Evolutionary conservation across 37 sponge, comb jelly and placozoan genomes (phyloP).

Genomic region (Tethya wilhelma): DNA sequence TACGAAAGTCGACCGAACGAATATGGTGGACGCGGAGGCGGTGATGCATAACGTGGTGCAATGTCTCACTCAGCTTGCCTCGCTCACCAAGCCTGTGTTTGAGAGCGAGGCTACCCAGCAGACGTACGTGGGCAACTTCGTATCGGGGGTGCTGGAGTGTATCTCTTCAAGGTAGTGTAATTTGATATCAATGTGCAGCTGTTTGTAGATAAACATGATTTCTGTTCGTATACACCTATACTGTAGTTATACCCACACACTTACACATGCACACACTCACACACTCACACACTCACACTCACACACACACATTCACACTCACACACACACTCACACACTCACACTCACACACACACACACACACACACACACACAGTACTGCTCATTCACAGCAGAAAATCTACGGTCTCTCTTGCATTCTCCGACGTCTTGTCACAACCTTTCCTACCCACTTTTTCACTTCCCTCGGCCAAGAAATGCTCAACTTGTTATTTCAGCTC

Average conservation of each 20-base stretch:
- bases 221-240: not conserved
- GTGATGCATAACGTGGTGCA: conserved; percentile 43
- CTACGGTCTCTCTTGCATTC: conserved; percentile 43
- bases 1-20: not conserved
- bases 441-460: conserved; percentile 18
- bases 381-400: conserved; percentile 38
- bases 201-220: not conserved
- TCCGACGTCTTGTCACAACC: conserved; percentile 27
- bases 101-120: conserved; percentile 22
- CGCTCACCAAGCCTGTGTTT: conserved; percentile 53
- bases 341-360: too few species aligned
- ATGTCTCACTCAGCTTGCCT: conserved; percentile 80
- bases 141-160: conserved; percentile 25
- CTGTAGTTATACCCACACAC: not conserved
- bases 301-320: too few species aligned
- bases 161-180: conserved; percentile 25
- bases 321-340: too few species aligned
- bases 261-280: too few species aligned
- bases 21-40: not conserved
- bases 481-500: conserved; percentile 13
- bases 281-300: too few species aligned
- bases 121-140: conserved; percentile 35
- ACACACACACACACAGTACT: conserved; percentile 17
- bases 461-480: not conserved
- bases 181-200: not conserved